Evolutionary conservation across 2,113 vertebrate genomes (phyloP).

Genomic region (Limnothrissa miodon): DNA sequence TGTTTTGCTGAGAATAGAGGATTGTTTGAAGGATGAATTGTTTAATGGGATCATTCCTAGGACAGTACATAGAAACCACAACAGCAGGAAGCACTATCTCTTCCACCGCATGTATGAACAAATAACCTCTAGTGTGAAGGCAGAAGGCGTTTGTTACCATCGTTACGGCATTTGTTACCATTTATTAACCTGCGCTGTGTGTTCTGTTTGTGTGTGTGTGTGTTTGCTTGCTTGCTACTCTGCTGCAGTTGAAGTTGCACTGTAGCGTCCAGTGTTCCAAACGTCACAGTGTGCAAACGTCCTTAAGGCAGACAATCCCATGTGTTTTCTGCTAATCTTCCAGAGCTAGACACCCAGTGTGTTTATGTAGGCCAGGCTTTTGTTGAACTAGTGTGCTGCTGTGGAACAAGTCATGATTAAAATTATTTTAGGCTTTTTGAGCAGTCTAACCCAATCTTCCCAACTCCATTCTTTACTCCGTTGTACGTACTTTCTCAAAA

Average conservation of each 20-base stretch:
- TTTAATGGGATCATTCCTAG: neutral
- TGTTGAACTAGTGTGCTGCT: neutral
- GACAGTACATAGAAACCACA: neutral
- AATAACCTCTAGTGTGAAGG: neutral
- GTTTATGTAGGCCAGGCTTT: conserved; percentile 8
- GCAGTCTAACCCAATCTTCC: no score
- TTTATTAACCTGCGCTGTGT: no score
- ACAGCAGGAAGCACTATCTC: neutral
- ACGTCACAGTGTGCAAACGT: no score
- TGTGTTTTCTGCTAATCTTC: neutral
- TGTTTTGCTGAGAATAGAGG: neutral
- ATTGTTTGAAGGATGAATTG: neutral
- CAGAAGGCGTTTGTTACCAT: neutral
- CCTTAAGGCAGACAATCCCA: neutral
- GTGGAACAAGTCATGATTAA: neutral
- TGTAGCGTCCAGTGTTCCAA: neutral
- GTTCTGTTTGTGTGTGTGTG: no score
- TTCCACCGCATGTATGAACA: neutral
- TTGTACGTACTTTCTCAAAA: neutral
- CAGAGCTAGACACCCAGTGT: conserved; percentile 15
- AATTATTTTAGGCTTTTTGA: neutral
- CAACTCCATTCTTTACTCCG: neutral
- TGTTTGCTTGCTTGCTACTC: no score
- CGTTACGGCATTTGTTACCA: no score
- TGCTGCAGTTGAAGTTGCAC: neutral